These are phyloP conservation scores for Asbolus verrucosus DNA, from an alignment of 1,140 invertebrate genomes.

Conservation along the genomic window DNA sequence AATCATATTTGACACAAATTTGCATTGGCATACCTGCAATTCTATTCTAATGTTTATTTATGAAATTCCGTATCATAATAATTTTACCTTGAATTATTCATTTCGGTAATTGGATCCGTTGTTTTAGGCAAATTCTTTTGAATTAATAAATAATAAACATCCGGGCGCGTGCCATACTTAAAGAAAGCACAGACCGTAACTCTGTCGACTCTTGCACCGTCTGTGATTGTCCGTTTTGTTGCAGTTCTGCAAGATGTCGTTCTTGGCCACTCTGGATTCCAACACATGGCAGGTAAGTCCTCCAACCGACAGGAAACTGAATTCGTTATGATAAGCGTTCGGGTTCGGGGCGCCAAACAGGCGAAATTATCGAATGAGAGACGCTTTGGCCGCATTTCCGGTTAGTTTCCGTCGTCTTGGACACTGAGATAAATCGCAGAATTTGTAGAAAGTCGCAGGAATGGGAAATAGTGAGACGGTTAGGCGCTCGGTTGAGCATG, in stretches of 20 bases:
- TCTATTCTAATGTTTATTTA: constrained; percentile 38
- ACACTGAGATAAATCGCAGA: constrained; percentile 20
- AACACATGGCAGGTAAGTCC: constrained; percentile 68
- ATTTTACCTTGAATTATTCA: constrained; percentile 36
- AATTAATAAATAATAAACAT: constrained; percentile 30
- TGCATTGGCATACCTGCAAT: constrained; percentile 45
- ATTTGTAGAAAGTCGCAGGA: constrained; percentile 17
- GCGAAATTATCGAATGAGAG: constrained; percentile 22
- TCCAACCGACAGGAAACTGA: constrained; percentile 12
- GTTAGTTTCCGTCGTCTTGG: constrained; percentile 36
- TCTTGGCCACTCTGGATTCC: constrained; percentile 66
- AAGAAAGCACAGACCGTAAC: not conserved
- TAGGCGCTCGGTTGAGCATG: constrained; percentile 51
- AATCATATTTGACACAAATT: constrained; percentile 55
- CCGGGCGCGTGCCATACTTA: constrained; percentile 7
- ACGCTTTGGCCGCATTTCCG: constrained; percentile 34
- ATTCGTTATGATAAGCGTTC: constrained; percentile 38
- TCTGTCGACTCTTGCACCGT: too few relatives aligned
- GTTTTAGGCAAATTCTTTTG: constrained; percentile 37
- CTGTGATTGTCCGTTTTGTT: not conserved
- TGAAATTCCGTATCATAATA: constrained; percentile 31
- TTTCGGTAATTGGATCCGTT: constrained; percentile 37
- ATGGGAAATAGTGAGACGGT: constrained; percentile 26
- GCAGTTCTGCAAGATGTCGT: constrained; percentile 62
- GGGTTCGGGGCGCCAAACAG: constrained; percentile 4